Base-by-base conservation (phyloP, 2,113 vertebrate genomes). In the Progne subis region DNA sequence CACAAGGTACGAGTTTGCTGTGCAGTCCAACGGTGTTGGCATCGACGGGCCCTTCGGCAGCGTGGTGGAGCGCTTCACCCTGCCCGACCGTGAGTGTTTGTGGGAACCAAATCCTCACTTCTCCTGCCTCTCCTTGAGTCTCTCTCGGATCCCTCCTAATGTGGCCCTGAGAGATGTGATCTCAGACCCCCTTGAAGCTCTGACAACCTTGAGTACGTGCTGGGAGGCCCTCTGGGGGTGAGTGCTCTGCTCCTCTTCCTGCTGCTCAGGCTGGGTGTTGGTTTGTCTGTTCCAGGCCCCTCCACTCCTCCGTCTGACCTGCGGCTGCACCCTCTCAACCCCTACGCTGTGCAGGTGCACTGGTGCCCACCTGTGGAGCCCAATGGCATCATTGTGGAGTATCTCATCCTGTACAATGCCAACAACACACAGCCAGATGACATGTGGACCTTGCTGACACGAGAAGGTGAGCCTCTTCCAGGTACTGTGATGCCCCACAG, bases 361-460 rank as follows among this genome's bases (percentile, higher is more conserved):
- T 99, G 99, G 99, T 99, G 98, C 80, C 99, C 99, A 44, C 99
- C 99, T 0, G 95, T 98, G 9, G 99, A 99, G 94, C 98, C 99
- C 41, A 99, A 99, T 0, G 99, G 99, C 21, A 98, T 99, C 94
- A 99, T 99, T 8, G 96, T 98, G 95, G 98, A 98, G 94, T 99
- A 99, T 91, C 97, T 98, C 82, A 98, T 99, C 90, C 96, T 99
- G 12, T 99, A 99, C 93, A 99, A 98, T 0, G 97, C 95, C 95
- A 99, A 99, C 95, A 95, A 98, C 93, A 99, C 98, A 2, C 98
- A 99, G 89, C 98, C 99, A 0, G 99, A 99, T 39, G 97, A 99
- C 92, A 96, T 98, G 97, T 99, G 99, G 99, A 99, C 97, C 59
- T 98, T 99, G 81, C 93, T 99, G 75, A 98, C 98, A 13, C 98